These are phyloP conservation scores for Gracilinanus agilis DNA, from an alignment of 2,113 vertebrate genomes.

Conservation along the genomic window DNA sequence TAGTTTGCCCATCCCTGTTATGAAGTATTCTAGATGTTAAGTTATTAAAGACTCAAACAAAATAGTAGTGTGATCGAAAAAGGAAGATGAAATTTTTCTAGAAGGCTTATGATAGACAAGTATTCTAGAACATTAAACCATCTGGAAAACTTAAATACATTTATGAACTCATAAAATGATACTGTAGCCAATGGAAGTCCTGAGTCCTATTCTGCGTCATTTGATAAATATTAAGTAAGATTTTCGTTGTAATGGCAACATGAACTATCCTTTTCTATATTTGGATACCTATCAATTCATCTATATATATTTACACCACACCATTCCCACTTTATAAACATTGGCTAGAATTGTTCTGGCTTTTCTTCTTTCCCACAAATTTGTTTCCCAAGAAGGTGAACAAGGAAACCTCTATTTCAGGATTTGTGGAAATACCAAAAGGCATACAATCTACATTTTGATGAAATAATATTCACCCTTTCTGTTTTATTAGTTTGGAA, in stretches of 20 bases:
- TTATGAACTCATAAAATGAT: not conserved
- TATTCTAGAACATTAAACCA: not conserved
- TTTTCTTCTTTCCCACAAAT: not conserved
- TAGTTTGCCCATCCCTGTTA: no score
- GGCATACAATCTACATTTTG: not conserved
- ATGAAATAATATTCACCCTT: not conserved
- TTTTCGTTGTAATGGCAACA: not conserved
- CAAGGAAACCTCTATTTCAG: not conserved
- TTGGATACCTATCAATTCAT: slow-evolving; percentile 12
- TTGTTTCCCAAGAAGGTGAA: not conserved
- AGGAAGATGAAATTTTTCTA: not conserved
- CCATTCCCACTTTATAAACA: not conserved
- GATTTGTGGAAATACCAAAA: not conserved
- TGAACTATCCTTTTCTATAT: not conserved
- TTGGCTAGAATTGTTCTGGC: not conserved
- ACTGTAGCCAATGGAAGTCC: not conserved
- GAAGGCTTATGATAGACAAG: not conserved
- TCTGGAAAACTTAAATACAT: no score
- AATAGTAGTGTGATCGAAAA: not conserved
- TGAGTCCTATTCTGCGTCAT: not conserved
- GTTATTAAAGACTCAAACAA: not conserved
- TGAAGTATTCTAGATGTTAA: not conserved
- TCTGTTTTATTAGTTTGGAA: not conserved
- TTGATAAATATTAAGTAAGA: not conserved
- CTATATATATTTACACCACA: slow-evolving; percentile 34